Conservation (phyloP, 2,113 vertebrate genomes). For the Acanthisitta chloris region DNA sequence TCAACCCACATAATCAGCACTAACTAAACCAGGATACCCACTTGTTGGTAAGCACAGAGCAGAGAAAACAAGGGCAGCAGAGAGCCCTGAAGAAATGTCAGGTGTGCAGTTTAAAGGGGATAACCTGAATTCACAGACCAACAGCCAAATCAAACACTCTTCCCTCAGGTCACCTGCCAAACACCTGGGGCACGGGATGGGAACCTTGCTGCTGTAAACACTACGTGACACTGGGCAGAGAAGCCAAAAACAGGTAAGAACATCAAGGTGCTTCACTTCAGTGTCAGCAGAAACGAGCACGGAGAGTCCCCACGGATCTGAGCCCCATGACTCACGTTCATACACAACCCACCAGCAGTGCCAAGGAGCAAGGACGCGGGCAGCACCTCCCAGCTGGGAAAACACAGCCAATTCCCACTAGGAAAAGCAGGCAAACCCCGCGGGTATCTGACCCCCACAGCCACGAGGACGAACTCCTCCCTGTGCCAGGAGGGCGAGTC, state of each 20-base stretch:
- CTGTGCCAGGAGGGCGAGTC: background rate
- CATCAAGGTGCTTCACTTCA: rapidly evolving
- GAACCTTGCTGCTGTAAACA: background rate
- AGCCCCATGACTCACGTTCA: background rate
- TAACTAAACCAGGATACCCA: conserved; percentile 10
- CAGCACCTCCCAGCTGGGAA: background rate
- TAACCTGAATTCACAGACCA: background rate
- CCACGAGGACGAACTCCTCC: background rate
- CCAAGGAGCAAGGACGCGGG: background rate
- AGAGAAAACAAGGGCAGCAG: background rate
- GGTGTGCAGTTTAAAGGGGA: rapidly evolving
- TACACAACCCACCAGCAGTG: background rate
- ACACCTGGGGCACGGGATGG: rapidly evolving
- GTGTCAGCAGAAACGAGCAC: rapidly evolving
- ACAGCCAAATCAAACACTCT: background rate
- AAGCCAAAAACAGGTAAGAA: background rate
- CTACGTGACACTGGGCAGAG: background rate
- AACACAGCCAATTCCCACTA: background rate
- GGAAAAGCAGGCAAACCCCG: background rate
- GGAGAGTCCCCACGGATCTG: rapidly evolving
- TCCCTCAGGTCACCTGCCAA: background rate
- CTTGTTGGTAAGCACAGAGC: background rate
- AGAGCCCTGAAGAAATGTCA: background rate
- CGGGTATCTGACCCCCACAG: rapidly evolving
- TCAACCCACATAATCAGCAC: background rate